Percentiles rank a stretch among this genome's conserved stretches.
phyloP scores from a whole-genome alignment of 2,113 vertebrate genomes.

The Mesocricetus auratus region DNA sequence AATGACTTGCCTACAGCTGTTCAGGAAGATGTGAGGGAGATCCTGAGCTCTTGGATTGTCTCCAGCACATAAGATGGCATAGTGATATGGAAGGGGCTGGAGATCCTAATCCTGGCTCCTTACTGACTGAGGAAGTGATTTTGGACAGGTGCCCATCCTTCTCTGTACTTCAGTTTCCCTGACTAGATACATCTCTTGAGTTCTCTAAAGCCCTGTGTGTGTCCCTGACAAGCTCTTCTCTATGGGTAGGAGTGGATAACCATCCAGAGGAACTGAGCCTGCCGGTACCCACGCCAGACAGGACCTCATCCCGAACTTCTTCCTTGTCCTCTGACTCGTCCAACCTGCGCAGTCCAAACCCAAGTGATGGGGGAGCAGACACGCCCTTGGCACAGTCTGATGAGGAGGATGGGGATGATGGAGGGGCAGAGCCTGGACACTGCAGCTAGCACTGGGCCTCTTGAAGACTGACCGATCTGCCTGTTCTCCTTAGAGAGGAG shows the following conservation, averaged over 20 bases:
- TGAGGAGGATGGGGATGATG: constrained; percentile 92
- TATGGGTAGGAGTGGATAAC: constrained; percentile 81
- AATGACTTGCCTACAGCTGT: not conserved
- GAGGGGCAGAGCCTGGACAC: constrained; percentile 87
- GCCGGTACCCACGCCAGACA: constrained; percentile 79
- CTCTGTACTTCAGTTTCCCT: not conserved
- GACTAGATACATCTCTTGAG: not conserved
- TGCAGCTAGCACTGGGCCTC: constrained; percentile 85
- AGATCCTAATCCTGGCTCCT: not conserved
- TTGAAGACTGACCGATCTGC: constrained; percentile 67
- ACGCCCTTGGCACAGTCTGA: constrained; percentile 94
- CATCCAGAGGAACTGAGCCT: constrained; percentile 87
- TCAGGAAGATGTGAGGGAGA: not conserved
- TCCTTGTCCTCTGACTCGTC: constrained; percentile 92
- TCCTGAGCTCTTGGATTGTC: not conserved
- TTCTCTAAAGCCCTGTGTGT: constrained; percentile 11
- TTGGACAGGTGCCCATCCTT: not conserved
- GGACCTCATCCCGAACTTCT: constrained; percentile 90
- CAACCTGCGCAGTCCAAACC: constrained; percentile 91
- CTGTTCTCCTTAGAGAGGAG: constrained; percentile 47
- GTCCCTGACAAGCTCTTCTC: constrained; percentile 57
- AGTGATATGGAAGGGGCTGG: not conserved
- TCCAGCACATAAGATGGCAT: not conserved
- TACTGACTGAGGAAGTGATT: not conserved
- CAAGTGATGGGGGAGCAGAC: constrained; percentile 89